These are phyloP conservation scores for Pseudoatta argentina DNA, from an alignment of 1,140 invertebrate genomes.

Conservation along the genomic window DNA sequence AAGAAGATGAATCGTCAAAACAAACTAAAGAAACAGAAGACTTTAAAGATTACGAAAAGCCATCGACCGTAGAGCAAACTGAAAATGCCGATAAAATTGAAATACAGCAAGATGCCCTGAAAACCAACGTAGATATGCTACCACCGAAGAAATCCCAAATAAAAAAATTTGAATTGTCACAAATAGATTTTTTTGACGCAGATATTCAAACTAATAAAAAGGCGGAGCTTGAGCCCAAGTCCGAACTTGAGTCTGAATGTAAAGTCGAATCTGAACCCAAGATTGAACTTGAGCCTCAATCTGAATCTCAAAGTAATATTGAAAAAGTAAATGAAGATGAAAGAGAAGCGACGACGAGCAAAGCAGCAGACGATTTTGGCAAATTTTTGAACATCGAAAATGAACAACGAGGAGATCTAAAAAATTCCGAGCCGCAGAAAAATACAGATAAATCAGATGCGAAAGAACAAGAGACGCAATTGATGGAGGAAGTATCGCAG, in stretches of 20 bases:
- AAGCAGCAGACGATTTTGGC: neutral
- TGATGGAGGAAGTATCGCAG: constrained; percentile 40
- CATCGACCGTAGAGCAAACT: neutral
- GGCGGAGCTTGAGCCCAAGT: neutral
- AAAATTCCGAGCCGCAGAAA: constrained; percentile 23
- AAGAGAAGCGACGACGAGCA: constrained; percentile 28
- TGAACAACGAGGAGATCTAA: neutral
- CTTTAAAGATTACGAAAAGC: constrained; percentile 19
- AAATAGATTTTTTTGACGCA: constrained; percentile 78
- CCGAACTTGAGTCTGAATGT: neutral
- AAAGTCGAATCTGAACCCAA: neutral
- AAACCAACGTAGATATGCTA: constrained; percentile 76
- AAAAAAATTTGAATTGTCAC: constrained; percentile 84
- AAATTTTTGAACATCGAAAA: constrained; percentile 5
- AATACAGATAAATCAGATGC: constrained; percentile 41
- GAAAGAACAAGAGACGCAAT: constrained; percentile 32
- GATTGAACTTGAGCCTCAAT: neutral
- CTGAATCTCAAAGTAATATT: neutral
- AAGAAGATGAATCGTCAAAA: constrained; percentile 31
- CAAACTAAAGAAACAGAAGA: constrained; percentile 1
- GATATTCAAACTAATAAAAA: constrained; percentile 43
- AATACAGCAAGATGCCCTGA: constrained; percentile 26
- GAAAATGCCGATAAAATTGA: constrained; percentile 43
- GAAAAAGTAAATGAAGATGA: constrained; percentile 32
- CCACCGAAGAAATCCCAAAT: constrained; percentile 84